Evolutionary conservation across 2,113 vertebrate species (phyloP).

Genomic region (Rhodinocichla rosea): DNA sequence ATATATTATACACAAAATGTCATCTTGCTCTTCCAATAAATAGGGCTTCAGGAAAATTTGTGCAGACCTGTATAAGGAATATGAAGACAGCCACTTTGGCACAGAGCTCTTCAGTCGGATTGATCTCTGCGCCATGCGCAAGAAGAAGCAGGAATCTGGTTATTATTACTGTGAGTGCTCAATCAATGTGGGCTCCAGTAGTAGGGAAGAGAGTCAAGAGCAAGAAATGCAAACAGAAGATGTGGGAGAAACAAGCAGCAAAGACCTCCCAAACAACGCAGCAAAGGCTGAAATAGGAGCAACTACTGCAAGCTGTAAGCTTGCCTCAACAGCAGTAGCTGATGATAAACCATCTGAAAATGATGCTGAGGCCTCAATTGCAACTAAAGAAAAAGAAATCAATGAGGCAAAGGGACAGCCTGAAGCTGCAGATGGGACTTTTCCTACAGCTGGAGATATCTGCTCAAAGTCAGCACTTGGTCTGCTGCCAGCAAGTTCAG

Average conservation of each 20-base stretch:
- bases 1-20: background rate
- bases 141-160: slow-evolving; percentile 60
- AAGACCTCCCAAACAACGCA: background rate
- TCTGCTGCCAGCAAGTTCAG: slow-evolving; percentile 46
- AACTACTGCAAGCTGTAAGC: background rate
- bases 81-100: slow-evolving; percentile 54
- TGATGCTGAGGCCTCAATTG: background rate
- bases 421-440: slow-evolving; percentile 20
- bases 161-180: slow-evolving; percentile 53
- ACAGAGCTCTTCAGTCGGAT: slow-evolving; percentile 32
- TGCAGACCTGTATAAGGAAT: slow-evolving; percentile 51
- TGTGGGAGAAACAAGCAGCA: background rate
- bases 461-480: slow-evolving; percentile 11
- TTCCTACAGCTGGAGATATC: slow-evolving; percentile 5
- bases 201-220: background rate
- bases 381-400: background rate
- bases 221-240: background rate
- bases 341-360: slow-evolving; percentile 26
- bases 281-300: background rate
- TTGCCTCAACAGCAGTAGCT: background rate
- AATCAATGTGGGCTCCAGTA: background rate
- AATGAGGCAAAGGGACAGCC: background rate
- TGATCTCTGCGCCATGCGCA: slow-evolving; percentile 66
- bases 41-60: slow-evolving; percentile 48
- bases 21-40: background rate